These are phyloP conservation scores for Galaxias olidus DNA, from an alignment of 2,797 vertebrate species.

Conservation along the genomic window DNA sequence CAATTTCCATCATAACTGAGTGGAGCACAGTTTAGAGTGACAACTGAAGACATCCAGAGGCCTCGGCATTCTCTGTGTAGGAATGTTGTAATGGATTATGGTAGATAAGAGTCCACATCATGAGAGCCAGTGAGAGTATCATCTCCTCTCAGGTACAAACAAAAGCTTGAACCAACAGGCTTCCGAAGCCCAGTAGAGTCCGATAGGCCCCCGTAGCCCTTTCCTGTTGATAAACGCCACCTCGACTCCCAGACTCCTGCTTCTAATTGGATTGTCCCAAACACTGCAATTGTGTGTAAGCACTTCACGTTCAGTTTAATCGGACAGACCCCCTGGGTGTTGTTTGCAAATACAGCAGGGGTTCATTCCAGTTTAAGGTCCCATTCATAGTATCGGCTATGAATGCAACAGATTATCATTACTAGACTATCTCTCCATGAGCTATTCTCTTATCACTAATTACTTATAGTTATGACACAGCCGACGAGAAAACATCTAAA, in stretches of 20 bases:
- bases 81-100: not conserved
- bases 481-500: not conserved
- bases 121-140: not conserved
- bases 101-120: not conserved
- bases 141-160: not conserved
- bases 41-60: too few species aligned
- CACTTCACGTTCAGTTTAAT: slow-evolving; percentile 20
- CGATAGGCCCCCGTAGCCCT: not conserved
- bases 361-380: slow-evolving; percentile 40
- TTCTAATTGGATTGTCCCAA: slow-evolving; percentile 18
- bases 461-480: not conserved
- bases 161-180: not conserved
- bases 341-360: slow-evolving; percentile 6
- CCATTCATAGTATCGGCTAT: not conserved
- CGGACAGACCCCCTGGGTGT: slow-evolving; percentile 17
- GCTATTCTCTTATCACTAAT: not conserved
- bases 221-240: slow-evolving; percentile 11
- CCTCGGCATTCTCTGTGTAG: not conserved
- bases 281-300: slow-evolving; percentile 19
- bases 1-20: too few species aligned
- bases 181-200: not conserved
- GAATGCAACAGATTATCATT: not conserved
- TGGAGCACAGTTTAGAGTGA: too few species aligned
- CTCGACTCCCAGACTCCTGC: not conserved
- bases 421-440: not conserved